phyloP scores from a whole-genome alignment of 37 sponge, comb jelly and placozoan genomes.

The Beroe forskalii region DNA sequence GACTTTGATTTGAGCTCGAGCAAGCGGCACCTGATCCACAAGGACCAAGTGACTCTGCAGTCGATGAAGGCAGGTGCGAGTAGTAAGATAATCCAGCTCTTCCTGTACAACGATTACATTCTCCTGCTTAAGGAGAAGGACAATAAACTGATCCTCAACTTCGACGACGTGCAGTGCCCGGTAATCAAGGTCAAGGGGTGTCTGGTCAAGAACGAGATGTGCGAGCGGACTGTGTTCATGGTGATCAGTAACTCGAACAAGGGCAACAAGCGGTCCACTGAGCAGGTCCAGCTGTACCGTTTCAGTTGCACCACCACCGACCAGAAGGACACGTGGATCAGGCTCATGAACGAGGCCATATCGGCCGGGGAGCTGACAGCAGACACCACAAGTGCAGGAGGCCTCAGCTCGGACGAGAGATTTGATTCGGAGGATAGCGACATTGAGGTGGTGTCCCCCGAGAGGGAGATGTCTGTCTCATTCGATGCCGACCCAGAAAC shows the following conservation, averaged over 20 bases:
- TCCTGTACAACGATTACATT: conserved; percentile 56
- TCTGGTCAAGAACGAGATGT: not conserved
- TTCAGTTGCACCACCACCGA: not conserved
- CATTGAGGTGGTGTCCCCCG: not conserved
- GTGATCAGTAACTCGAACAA: conserved; percentile 35
- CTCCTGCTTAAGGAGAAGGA: conserved; percentile 48
- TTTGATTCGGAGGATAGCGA: conserved; percentile 60
- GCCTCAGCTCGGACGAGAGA: conserved; percentile 47
- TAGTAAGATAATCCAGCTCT: conserved; percentile 16
- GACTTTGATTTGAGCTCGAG: conserved; percentile 16
- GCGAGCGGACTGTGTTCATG: conserved; percentile 4
- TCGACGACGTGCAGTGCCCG: conserved; percentile 50
- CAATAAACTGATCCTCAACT: conserved; percentile 46
- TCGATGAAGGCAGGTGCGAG: not conserved
- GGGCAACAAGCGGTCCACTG: not conserved
- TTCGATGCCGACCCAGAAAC: conserved; percentile 6
- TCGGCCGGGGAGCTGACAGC: not conserved
- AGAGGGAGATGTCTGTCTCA: conserved; percentile 7
- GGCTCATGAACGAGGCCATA: conserved; percentile 10
- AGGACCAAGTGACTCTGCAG: conserved; percentile 29
- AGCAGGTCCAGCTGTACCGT: not conserved
- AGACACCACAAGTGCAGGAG: not conserved
- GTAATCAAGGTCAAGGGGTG: conserved; percentile 26
- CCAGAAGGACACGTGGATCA: conserved; percentile 47
- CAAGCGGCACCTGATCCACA: conserved; percentile 5